phyloP scores from a whole-genome alignment of 2,888 invertebrate species.

The Beris chalybata region DNA sequence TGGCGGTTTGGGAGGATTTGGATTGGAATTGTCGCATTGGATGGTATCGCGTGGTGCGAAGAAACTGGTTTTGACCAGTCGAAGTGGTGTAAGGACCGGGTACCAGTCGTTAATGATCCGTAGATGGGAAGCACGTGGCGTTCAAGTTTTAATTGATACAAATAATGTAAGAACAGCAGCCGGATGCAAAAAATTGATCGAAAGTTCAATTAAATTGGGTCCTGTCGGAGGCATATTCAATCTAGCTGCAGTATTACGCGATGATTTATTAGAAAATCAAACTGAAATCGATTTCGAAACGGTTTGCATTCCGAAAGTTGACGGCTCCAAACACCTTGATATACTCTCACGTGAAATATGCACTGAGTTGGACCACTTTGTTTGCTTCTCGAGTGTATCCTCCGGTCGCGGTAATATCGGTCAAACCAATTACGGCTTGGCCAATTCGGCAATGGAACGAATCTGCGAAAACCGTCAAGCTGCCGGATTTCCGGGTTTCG shows the following conservation, averaged over 20 bases:
- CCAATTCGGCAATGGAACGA: slow-evolving; percentile 97
- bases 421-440: slow-evolving; percentile 95
- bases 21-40: slow-evolving; percentile 91
- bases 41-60: slow-evolving; percentile 84
- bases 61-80: slow-evolving; percentile 81
- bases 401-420: slow-evolving; percentile 97
- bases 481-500: slow-evolving; percentile 82
- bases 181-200: slow-evolving; percentile 67
- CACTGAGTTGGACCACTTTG: slow-evolving; percentile 86
- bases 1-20: slow-evolving; percentile 97
- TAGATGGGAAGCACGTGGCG: slow-evolving; percentile 65
- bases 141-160: slow-evolving; percentile 66
- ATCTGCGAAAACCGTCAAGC: slow-evolving; percentile 83
- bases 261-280: slow-evolving; percentile 86
- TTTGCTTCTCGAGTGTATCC: slow-evolving; percentile 94
- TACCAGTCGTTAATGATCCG: slow-evolving; percentile 87
- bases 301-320: slow-evolving; percentile 84
- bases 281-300: slow-evolving; percentile 76
- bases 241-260: slow-evolving; percentile 88
- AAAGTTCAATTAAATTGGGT: slow-evolving; percentile 65
- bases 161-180: slow-evolving; percentile 63
- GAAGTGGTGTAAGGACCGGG: slow-evolving; percentile 87
- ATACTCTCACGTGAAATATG: slow-evolving; percentile 74
- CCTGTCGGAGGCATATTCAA: slow-evolving; percentile 90
- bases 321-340: slow-evolving; percentile 83